Base-by-base conservation (phyloP, 2,888 invertebrate species). In the Bembecia ichneumoniformis region DNA sequence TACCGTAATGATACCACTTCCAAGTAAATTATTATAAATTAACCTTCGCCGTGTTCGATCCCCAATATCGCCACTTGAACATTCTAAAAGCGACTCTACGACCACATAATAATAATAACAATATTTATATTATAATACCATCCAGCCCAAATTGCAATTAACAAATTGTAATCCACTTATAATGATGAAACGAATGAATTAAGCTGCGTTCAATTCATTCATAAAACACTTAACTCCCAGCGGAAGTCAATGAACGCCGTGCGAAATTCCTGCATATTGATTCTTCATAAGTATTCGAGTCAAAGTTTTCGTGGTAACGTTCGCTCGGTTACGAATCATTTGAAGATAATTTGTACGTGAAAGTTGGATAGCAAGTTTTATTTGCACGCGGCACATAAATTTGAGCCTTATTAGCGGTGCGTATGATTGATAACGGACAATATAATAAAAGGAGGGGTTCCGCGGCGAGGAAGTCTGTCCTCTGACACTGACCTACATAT, bases 401-500 rank as follows among this genome's bases (percentile, higher is more conserved):
- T 63, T 67, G 64, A 68, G 60, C 74, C 69, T 66, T 79, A 74
- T 66, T 58, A 50, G 54, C 50, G 57, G 53, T 60, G 60, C 64
- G 60, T 74, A 77, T 64, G 71, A 73, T 66, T 75, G 69, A 74
- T 72, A 73, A 65, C 67, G 56, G 62, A 56, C 51, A 52, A 47
- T 45, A 53, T 47, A 59, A 58, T 58, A 56, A 54, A 52, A 58
- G 54, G 57, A 59, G 63, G 62, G 60, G 63, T 58, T 60, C 64
- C 62, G 63, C 63, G 70, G 65, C 69, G 66, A 67, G 67, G 67
- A 66, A 67, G 66, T 66, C 68, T 70, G 71, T 75, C 74, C 73
- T 72, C 62, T 78, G 82, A 81, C 81, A 81, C 72, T 82, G 83
- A 83, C 82, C 83, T 77, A 82, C 69, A 81, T 81, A 68, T 68